phyloP scores from a whole-genome alignment of 2,888 invertebrate species.

The Bhutanitis thaidina region DNA sequence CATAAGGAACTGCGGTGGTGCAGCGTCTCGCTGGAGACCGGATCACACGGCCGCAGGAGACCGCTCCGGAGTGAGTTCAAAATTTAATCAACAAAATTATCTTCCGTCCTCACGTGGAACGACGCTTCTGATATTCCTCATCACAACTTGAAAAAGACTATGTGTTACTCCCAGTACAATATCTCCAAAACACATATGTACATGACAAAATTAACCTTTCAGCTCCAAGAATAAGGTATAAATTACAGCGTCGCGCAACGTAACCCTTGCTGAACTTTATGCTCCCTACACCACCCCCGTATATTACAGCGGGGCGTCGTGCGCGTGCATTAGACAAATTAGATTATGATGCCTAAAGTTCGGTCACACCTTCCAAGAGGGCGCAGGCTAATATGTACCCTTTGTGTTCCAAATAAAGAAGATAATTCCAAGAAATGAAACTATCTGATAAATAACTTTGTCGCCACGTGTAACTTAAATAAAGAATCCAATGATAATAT shows the following conservation, averaged over 20 bases:
- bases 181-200: neutral
- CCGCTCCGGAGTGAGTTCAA: too few species aligned
- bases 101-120: neutral
- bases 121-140: neutral
- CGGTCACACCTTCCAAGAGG: slow-evolving; percentile 15
- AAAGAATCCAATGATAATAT: slow-evolving; percentile 9
- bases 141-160: slow-evolving; percentile 11
- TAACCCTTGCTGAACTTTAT: slow-evolving; percentile 12
- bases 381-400: slow-evolving; percentile 2
- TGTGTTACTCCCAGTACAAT: neutral
- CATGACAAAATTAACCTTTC: slow-evolving; percentile 2
- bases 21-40: too few species aligned
- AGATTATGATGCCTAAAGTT: slow-evolving; percentile 35
- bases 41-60: too few species aligned
- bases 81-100: too few species aligned
- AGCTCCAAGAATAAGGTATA: neutral
- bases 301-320: slow-evolving; percentile 25
- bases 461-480: slow-evolving; percentile 1
- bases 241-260: neutral
- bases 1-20: too few species aligned
- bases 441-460: neutral
- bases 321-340: slow-evolving; percentile 53
- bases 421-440: neutral
- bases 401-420: neutral
- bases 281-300: slow-evolving; percentile 15